Conservation (phyloP, 2,113 vertebrate species). For the Microcebus murinus region DNA sequence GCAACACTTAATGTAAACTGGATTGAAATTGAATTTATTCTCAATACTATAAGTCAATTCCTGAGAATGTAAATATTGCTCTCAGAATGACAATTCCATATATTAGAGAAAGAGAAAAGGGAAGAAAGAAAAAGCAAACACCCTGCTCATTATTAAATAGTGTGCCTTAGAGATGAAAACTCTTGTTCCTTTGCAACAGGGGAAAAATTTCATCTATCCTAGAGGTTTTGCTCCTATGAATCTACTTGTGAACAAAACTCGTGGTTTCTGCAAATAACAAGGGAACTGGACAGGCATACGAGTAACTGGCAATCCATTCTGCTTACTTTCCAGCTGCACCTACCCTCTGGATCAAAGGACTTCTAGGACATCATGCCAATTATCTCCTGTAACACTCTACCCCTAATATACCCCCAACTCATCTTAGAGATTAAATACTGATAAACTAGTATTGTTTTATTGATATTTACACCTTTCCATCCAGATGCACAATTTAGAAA, state of each 20-base stretch:
- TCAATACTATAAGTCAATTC: constrained; percentile 84
- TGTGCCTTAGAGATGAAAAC: constrained; percentile 52
- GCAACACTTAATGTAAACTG: constrained; percentile 84
- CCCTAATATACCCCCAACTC: not conserved
- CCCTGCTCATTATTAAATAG: constrained; percentile 14
- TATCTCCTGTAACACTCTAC: not conserved
- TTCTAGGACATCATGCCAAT: not conserved
- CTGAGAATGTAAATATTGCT: constrained; percentile 88
- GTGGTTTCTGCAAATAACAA: constrained; percentile 50
- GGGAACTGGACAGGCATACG: not conserved
- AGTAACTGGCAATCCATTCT: not conserved
- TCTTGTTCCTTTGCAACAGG: constrained; percentile 43
- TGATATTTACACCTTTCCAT: constrained; percentile 49
- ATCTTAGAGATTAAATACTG: not conserved
- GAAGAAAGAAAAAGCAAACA: not conserved
- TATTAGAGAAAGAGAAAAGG: not conserved
- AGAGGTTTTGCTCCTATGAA: not conserved
- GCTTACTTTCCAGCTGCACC: not conserved
- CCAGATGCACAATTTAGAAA: constrained; percentile 51
- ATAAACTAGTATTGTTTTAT: not conserved
- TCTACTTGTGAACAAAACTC: not conserved
- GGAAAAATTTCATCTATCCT: constrained; percentile 31
- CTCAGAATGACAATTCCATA: constrained; percentile 82
- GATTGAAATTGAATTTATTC: constrained; percentile 79
- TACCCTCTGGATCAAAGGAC: constrained; percentile 1